Base-by-base conservation (phyloP, 1,140 invertebrate species). In the Drosophila aff. region DNA sequence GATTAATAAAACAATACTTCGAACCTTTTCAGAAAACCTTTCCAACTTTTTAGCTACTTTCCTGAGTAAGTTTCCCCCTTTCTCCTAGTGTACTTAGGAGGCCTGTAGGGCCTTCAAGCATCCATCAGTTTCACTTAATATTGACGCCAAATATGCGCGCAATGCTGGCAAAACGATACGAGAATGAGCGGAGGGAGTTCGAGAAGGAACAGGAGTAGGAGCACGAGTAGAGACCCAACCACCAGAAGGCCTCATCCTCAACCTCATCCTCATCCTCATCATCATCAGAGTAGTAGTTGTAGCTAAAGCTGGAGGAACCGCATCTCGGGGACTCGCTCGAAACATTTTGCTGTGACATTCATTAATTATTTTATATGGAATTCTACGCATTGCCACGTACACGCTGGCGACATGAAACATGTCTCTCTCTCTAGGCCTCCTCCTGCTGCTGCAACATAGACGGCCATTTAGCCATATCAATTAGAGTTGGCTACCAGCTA, bases 291-390 rank as follows among this genome's bases (percentile, higher is more conserved):
- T 28, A 47, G 33, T 18, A 65, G 50, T 46, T 55, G 33, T 36
- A 40, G 46, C 41, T 63, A 52, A 31, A 21, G 71, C 64, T 38
- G 49, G 5, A 47, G 68, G 60, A 62, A 62, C 61, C 58, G 41
- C 52, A 68, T 53, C 63, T 59, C 65, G 65, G 73, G 67, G 67
- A 53, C 67, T 60, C 67, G 64, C 68, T 74, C 55, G 46, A 81
- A 85, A 85, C 90, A 89, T 91, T 91, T 78, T 83, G 89, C 89
- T 91, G 83, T 91, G 89, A 92, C 91, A 92, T 92, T 92, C 85
- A 92, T 92, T 92, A 92, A 92, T 92, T 92, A 92, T 92, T 92
- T 92, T 92, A 92, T 92, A 91, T 92, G 83, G 86, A 91, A 92
- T 92, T 89, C 83, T 92, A 86, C 78, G 83, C 86, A 92, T 92